Evolutionary conservation across 2,888 invertebrate genomes (phyloP).

Genomic region (Boloria selene): DNA sequence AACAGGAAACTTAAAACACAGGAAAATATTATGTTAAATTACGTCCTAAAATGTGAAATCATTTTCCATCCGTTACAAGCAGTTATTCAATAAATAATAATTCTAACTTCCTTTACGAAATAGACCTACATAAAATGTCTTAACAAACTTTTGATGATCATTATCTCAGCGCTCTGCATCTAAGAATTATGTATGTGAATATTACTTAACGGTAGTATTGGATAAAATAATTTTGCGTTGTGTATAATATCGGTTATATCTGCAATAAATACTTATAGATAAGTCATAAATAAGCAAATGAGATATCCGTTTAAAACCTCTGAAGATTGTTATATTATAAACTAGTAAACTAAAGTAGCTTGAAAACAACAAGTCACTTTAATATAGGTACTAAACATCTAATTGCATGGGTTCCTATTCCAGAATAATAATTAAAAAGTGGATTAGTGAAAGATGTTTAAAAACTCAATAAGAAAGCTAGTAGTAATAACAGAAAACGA

Average conservation of each 20-base stretch:
- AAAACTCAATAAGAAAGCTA: constrained; percentile 69
- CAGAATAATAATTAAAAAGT: constrained; percentile 28
- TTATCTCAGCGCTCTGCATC: constrained; percentile 4
- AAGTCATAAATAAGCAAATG: too few species aligned
- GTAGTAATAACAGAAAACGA: constrained; percentile 59
- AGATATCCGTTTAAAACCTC: too few species aligned
- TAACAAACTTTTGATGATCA: constrained; percentile 27
- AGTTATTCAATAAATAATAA: constrained; percentile 40
- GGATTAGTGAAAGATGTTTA: constrained; percentile 35
- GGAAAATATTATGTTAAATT: constrained; percentile 38
- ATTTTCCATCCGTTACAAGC: constrained; percentile 38
- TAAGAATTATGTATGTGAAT: not conserved
- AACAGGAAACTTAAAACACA: constrained; percentile 35
- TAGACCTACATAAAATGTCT: constrained; percentile 28
- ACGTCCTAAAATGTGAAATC: constrained; percentile 43
- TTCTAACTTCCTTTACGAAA: constrained; percentile 39
- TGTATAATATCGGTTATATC: too few species aligned
- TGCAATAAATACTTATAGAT: too few species aligned
- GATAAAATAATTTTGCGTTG: too few species aligned
- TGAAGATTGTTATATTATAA: too few species aligned
- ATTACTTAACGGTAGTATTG: too few species aligned
- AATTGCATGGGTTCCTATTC: not conserved
- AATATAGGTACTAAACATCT: too few species aligned
- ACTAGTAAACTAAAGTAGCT: too few species aligned
- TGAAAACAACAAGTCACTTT: too few species aligned